Percentiles rank a stretch among this genome's conserved stretches.
Evolutionary conservation across 2,797 vertebrate species (phyloP).

Genomic region (Pseudocheirus occidentalis): DNA sequence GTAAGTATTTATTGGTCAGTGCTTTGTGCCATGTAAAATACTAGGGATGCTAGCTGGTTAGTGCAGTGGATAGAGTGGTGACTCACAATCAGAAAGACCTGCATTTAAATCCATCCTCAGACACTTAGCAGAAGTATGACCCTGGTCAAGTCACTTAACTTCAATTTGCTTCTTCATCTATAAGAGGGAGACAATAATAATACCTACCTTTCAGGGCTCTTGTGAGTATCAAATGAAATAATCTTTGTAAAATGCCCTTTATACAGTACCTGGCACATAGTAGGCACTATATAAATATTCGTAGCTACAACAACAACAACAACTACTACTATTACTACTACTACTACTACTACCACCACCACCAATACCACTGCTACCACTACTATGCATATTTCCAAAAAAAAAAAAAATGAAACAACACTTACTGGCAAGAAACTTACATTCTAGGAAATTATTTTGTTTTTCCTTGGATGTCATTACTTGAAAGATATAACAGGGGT

Average conservation of each 20-base stretch:
- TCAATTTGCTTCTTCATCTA: background rate
- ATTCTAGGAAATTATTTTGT: background rate
- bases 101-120: background rate
- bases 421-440: background rate
- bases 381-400: background rate
- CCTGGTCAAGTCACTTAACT: background rate
- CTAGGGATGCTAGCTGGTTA: background rate
- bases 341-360: background rate
- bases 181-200: background rate
- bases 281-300: background rate
- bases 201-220: background rate
- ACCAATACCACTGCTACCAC: too few relatives aligned
- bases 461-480: background rate
- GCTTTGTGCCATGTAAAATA: background rate
- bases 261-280: background rate
- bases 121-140: background rate
- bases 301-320: background rate
- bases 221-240: background rate
- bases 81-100: background rate
- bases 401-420: background rate
- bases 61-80: background rate
- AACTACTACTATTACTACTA: background rate
- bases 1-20: background rate
- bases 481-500: background rate
- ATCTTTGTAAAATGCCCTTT: background rate